Percentiles rank a stretch among this genome's conserved stretches.
Conservation (phyloP, 2,113 vertebrate genomes). For the Trinectes maculatus region DNA sequence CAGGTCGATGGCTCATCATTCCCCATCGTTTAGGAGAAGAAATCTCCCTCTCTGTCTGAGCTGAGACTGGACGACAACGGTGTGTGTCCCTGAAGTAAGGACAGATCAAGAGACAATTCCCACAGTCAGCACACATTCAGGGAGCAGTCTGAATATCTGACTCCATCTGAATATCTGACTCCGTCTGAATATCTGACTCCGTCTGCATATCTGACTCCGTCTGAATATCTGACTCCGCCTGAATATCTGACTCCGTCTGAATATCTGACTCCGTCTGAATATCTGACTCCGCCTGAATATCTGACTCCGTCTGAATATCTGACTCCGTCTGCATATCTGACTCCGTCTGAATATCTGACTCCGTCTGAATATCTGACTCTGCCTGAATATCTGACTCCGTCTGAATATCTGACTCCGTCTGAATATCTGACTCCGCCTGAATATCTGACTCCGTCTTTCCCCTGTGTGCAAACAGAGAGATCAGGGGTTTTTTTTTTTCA, state of each 20-base stretch:
- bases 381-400: conserved; percentile 4
- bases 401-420: conserved; percentile 6
- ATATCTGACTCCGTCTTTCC: background rate
- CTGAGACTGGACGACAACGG: conserved; percentile 41
- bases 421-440: conserved; percentile 13
- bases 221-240: conserved; percentile 6
- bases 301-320: conserved; percentile 4
- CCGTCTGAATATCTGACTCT: no score
- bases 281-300: conserved; percentile 6
- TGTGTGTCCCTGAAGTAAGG: conserved; percentile 10
- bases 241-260: conserved; percentile 14
- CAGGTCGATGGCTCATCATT: conserved; percentile 72
- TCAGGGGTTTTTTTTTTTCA: background rate
- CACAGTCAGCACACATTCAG: conserved; percentile 21
- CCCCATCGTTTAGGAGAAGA: conserved; percentile 50
- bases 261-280: conserved; percentile 11
- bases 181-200: conserved; percentile 6
- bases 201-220: no score
- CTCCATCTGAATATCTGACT: conserved; percentile 8
- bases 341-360: conserved; percentile 9
- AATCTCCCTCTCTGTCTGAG: conserved; percentile 48
- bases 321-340: background rate
- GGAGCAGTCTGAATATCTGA: conserved; percentile 5
- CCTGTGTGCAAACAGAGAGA: background rate
- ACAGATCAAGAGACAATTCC: conserved; percentile 30